Conservation (phyloP, 2,797 vertebrate genomes). For the Taenioides sp. region DNA sequence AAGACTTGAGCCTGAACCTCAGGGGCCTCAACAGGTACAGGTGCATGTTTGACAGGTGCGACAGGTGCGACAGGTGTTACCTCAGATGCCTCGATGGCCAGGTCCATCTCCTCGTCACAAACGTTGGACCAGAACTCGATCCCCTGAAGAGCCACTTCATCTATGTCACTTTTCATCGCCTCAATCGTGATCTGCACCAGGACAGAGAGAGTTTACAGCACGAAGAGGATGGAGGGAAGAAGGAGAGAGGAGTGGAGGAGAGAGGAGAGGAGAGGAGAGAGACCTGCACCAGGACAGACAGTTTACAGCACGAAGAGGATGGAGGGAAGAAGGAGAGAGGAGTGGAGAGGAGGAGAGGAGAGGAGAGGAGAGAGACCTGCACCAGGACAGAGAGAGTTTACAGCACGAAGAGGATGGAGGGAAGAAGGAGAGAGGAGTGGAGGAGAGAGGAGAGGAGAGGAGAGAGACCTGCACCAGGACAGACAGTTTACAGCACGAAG, state of each 20-base stretch:
- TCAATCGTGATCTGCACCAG: conserved; percentile 92
- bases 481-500: background rate
- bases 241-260: background rate
- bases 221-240: background rate
- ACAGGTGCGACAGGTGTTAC: conserved; percentile 56
- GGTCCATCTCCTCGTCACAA: conserved; percentile 97
- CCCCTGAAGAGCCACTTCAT: conserved; percentile 94
- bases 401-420: no score
- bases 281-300: conserved; percentile 78
- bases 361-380: conserved; percentile 76
- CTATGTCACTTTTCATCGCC: conserved; percentile 98
- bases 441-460: no score
- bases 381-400: background rate
- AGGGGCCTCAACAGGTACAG: no score
- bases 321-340: background rate
- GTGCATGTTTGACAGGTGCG: no score
- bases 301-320: no score
- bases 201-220: background rate
- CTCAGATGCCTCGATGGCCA: conserved; percentile 97
- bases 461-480: conserved; percentile 81
- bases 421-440: background rate
- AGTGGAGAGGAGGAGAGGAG: no score
- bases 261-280: no score
- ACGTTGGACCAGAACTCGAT: conserved; percentile 99
- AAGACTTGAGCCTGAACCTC: no score